Conservation (phyloP, 1,140 invertebrate genomes). For the Bombus difficillimus region DNA sequence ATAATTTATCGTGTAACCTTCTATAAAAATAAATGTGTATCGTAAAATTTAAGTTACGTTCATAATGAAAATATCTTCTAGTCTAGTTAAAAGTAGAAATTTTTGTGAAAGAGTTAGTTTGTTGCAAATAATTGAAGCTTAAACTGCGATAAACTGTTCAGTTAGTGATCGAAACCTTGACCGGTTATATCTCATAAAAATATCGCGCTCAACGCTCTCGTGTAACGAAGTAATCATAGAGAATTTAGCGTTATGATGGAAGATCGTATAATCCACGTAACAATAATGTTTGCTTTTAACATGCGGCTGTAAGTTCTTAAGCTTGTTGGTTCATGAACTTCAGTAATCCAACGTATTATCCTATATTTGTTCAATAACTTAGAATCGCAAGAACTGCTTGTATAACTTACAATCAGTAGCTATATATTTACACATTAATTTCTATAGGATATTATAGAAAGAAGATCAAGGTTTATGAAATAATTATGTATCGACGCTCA, state of each 20-base stretch:
- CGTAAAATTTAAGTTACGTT: no score
- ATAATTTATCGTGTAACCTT: no score
- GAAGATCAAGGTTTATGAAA: neutral
- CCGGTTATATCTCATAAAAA: neutral
- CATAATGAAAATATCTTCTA: no score
- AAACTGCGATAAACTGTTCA: no score
- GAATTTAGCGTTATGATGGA: neutral
- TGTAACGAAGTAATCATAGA: neutral
- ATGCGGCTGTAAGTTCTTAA: neutral
- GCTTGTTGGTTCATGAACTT: neutral
- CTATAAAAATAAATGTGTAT: no score
- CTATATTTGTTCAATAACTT: neutral
- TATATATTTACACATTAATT: neutral
- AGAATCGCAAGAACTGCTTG: neutral
- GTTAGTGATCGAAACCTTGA: no score
- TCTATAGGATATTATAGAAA: neutral
- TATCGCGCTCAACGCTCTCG: neutral
- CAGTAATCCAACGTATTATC: neutral
- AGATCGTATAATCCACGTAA: neutral
- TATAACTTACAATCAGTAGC: no score
- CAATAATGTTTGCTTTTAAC: constrained; percentile 3
- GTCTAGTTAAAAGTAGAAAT: no score
- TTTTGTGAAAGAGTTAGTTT: no score
- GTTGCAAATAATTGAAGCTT: no score
- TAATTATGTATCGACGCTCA: neutral